These are phyloP conservation scores for Oxyruncus cristatus DNA, from an alignment of 2,113 vertebrate genomes.

Conservation along the genomic window DNA sequence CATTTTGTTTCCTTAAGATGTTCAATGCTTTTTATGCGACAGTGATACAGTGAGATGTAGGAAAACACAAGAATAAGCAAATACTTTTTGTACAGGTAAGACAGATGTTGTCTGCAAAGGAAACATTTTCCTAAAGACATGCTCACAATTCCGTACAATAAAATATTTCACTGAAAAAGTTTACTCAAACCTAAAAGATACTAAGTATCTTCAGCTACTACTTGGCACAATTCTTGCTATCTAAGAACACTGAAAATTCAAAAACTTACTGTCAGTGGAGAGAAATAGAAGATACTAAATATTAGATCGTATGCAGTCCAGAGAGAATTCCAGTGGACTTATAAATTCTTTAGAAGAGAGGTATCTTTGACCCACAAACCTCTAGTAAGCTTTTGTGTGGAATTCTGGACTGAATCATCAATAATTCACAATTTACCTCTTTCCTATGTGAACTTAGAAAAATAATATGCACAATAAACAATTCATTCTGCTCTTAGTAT, in stretches of 20 bases:
- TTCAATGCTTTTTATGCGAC: background rate
- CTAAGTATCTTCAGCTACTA: background rate
- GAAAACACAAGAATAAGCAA: background rate
- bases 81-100: background rate
- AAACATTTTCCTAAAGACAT: background rate
- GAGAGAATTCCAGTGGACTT: background rate
- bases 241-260: background rate
- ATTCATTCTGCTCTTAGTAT: background rate
- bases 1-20: background rate
- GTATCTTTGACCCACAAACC: background rate
- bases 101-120: background rate
- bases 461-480: background rate
- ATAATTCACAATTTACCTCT: background rate
- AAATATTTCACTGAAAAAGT: background rate
- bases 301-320: background rate
- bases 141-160: background rate
- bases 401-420: background rate
- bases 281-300: background rate
- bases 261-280: background rate
- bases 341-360: background rate
- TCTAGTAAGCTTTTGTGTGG: background rate
- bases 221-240: background rate
- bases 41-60: background rate
- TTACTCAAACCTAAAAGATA: background rate
- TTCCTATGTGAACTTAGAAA: background rate